phyloP scores from a whole-genome alignment of 64 coral and sea anemone species.

The Acropora yongei region DNA sequence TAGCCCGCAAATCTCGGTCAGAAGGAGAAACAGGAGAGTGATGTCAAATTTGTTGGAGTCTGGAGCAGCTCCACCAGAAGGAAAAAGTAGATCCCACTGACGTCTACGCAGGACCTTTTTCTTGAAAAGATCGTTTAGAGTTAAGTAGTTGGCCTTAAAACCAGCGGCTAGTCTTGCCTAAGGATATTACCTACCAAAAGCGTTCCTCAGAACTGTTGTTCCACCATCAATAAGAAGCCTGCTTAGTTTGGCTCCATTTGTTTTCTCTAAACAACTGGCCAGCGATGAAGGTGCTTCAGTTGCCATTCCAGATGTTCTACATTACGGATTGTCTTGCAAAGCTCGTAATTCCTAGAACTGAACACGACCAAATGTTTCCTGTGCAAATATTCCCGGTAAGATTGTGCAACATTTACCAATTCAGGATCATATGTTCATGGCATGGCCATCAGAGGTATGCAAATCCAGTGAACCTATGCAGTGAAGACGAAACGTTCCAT shows the following conservation, averaged over 20 bases:
- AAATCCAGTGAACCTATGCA: too few species aligned
- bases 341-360: too few species aligned
- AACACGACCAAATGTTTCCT: too few species aligned
- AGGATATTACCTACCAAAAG: slow-evolving; percentile 17
- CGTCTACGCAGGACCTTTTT: not conserved
- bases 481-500: too few species aligned
- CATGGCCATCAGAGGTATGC: too few species aligned
- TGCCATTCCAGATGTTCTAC: too few species aligned
- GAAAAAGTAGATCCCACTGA: not conserved
- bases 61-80: not conserved
- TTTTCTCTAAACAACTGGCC: slow-evolving; percentile 28
- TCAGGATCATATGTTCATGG: too few species aligned
- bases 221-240: slow-evolving; percentile 52
- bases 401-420: too few species aligned
- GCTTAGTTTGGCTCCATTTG: slow-evolving; percentile 44
- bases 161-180: not conserved
- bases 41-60: slow-evolving; percentile 29
- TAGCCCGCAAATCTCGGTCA: not conserved
- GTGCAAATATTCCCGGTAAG: too few species aligned
- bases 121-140: not conserved
- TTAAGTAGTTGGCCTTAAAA: not conserved
- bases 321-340: too few species aligned
- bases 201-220: slow-evolving; percentile 25
- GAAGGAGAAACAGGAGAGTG: slow-evolving; percentile 4
- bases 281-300: too few species aligned